These are phyloP conservation scores for Nebria brevicollis DNA, from an alignment of 2,888 invertebrate species.

Conservation along the genomic window DNA sequence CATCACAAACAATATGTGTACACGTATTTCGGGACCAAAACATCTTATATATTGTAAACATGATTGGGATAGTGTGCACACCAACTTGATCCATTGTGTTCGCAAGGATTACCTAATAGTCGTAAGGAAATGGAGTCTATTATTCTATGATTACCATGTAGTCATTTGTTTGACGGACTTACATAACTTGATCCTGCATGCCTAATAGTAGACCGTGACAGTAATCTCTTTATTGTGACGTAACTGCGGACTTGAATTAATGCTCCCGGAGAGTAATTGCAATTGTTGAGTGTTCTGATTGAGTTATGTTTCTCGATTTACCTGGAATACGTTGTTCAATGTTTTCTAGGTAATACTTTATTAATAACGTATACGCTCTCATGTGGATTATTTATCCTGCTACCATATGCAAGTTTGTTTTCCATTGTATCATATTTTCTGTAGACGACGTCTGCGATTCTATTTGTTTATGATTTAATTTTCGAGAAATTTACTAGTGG, in stretches of 20 bases:
- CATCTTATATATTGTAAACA: background rate
- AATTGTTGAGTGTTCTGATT: constrained; percentile 13
- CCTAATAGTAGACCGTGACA: background rate
- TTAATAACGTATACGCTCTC: background rate
- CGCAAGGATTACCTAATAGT: background rate
- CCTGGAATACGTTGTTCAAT: background rate
- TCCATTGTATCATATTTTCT: background rate
- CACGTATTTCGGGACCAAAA: background rate
- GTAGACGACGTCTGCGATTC: background rate
- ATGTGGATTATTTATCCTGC: background rate
- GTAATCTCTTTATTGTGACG: constrained; percentile 12
- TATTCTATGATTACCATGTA: constrained; percentile 5
- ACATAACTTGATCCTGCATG: constrained; percentile 10
- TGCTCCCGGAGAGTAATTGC: background rate
- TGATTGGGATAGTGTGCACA: background rate
- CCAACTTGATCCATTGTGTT: background rate
- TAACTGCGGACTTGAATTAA: background rate
- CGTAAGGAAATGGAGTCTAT: background rate
- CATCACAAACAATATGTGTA: background rate
- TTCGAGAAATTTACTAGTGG: background rate
- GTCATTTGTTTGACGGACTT: background rate
- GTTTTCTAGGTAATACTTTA: background rate
- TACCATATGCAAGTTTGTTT: background rate
- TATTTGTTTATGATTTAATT: background rate
- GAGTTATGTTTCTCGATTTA: constrained; percentile 2